These are phyloP conservation scores for Phyllostomus discolor DNA, from an alignment of 2,113 vertebrate genomes.

Conservation along the genomic window DNA sequence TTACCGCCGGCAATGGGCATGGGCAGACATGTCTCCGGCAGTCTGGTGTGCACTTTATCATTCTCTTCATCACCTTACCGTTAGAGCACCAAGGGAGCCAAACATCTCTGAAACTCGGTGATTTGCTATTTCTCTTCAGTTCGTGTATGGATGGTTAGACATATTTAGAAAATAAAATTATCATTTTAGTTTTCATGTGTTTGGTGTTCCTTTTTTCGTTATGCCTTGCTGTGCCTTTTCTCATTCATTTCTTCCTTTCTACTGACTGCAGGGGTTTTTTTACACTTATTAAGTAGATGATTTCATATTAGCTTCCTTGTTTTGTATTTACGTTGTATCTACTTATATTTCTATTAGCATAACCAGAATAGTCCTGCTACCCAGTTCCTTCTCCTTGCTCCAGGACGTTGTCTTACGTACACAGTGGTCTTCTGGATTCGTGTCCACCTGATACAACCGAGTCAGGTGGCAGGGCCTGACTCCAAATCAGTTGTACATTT, in stretches of 20 bases:
- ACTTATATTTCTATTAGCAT: background rate
- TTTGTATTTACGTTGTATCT: background rate
- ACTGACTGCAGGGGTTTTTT: background rate
- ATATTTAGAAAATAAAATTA: background rate
- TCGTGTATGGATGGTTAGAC: constrained; percentile 47
- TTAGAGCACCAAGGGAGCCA: background rate
- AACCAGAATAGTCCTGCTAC: background rate
- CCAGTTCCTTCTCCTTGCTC: background rate
- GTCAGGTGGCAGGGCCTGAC: background rate
- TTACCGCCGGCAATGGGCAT: background rate
- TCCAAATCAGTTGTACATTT: background rate
- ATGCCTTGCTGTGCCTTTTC: constrained; percentile 4
- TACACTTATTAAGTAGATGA: background rate
- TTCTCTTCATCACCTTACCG: background rate
- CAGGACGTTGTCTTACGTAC: background rate
- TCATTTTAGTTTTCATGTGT: background rate
- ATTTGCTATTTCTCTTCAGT: constrained; percentile 58
- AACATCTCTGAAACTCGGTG: background rate
- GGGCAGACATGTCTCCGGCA: background rate
- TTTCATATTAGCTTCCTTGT: background rate
- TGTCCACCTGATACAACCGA: background rate
- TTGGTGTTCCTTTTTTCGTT: background rate
- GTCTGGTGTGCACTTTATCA: background rate
- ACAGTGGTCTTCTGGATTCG: background rate
- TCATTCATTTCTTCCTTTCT: background rate